phyloP scores from a whole-genome alignment of 2,113 vertebrate genomes.

The Dissostichus mawsoni region DNA sequence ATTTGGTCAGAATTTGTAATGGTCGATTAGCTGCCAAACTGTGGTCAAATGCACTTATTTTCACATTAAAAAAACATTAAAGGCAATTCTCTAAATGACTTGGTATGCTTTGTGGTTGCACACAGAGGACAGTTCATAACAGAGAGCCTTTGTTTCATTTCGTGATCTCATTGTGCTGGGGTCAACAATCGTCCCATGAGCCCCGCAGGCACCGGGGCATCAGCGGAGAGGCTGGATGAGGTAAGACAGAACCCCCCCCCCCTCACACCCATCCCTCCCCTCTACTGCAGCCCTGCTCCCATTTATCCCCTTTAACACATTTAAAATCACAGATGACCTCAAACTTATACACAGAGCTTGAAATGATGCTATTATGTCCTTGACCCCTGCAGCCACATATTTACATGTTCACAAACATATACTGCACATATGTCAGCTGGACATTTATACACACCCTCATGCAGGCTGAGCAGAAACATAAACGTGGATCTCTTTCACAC shows the following conservation, averaged over 20 bases:
- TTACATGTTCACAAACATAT: neutral
- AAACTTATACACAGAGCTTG: conserved; percentile 1
- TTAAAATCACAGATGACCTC: conserved; percentile 44
- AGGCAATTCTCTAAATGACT: neutral
- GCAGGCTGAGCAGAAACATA: conserved; percentile 9
- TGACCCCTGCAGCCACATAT: neutral
- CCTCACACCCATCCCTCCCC: neutral
- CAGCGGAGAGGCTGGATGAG: conserved; percentile 57
- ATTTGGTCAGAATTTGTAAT: neutral
- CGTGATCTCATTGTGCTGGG: conserved; percentile 60
- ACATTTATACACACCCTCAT: neutral
- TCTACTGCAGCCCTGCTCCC: neutral
- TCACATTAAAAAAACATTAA: neutral
- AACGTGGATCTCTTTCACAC: conserved; percentile 32
- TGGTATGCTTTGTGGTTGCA: neutral
- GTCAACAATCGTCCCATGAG: conserved; percentile 68
- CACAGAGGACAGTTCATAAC: conserved; percentile 50
- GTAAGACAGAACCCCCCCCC: conserved; percentile 45
- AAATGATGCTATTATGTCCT: neutral
- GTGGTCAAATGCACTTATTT: neutral
- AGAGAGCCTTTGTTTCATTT: conserved; percentile 58
- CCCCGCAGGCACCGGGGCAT: conserved; percentile 37
- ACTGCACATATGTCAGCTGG: neutral
- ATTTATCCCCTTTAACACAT: conserved; percentile 1
- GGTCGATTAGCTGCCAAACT: neutral